Evolutionary conservation across 2,797 vertebrate species (phyloP).

Genomic region (Pachyuromys duprasi): DNA sequence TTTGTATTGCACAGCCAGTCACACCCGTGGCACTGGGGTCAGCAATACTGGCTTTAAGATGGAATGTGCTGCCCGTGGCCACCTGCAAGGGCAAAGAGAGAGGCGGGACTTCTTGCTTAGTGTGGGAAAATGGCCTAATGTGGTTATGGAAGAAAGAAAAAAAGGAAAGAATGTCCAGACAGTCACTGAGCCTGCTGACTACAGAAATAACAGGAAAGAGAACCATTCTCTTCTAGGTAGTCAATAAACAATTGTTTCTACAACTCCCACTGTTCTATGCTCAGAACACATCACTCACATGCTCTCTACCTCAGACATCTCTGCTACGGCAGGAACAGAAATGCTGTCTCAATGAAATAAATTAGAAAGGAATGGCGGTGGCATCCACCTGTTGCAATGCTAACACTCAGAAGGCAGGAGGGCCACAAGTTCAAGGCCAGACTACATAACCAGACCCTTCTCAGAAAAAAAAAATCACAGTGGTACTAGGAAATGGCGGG

Average conservation of each 20-base stretch:
- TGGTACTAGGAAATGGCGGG: not conserved
- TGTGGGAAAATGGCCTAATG: conserved; percentile 3
- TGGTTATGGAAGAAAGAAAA: not conserved
- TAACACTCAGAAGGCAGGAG: not conserved
- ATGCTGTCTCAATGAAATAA: not conserved
- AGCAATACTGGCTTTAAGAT: not conserved
- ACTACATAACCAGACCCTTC: not conserved
- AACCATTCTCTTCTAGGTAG: conserved; percentile 25
- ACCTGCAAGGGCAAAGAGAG: conserved; percentile 37
- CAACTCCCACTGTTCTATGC: not conserved
- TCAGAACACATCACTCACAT: not conserved
- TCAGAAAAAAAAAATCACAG: not conserved
- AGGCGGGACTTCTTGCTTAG: not conserved
- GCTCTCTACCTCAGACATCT: not conserved
- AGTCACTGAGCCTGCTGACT: not conserved
- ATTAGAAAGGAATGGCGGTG: not conserved
- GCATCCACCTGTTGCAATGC: not conserved
- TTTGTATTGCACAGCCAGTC: not conserved
- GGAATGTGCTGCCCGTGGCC: conserved; percentile 28
- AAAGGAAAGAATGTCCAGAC: not conserved
- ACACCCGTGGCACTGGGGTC: conserved; percentile 2
- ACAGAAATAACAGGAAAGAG: not conserved
- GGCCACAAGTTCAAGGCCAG: not conserved
- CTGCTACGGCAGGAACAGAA: not conserved
- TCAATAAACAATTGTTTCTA: not conserved